These are phyloP conservation scores for Porites australiensis DNA, from an alignment of 64 coral and sea anemone genomes.

Conservation along the genomic window DNA sequence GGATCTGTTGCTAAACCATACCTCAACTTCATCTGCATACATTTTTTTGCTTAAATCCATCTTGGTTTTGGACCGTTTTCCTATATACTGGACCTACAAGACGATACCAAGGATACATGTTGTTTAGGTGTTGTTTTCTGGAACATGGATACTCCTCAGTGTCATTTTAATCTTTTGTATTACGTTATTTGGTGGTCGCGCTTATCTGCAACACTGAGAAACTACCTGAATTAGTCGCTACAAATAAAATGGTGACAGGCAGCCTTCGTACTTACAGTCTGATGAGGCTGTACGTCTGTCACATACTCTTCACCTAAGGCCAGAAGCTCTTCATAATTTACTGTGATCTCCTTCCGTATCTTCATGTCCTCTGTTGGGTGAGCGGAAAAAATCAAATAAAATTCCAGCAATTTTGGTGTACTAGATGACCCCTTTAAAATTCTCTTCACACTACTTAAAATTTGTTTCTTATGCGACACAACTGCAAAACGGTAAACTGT, in stretches of 20 bases:
- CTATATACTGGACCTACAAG: conserved; percentile 72
- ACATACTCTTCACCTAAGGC: conserved; percentile 46
- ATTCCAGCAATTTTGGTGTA: no score
- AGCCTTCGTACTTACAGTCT: conserved; percentile 36
- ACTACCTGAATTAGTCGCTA: background rate
- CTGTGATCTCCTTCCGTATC: conserved; percentile 68
- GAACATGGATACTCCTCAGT: no score
- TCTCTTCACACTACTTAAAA: no score
- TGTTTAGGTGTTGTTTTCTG: no score
- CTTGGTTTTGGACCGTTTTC: conserved; percentile 85
- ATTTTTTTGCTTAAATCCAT: conserved; percentile 93
- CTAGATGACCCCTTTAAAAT: no score
- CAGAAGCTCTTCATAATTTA: conserved; percentile 81
- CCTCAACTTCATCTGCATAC: conserved; percentile 83
- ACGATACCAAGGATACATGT: no score
- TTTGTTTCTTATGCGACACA: no score
- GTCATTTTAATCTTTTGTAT: no score
- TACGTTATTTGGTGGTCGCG: no score
- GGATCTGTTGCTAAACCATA: background rate
- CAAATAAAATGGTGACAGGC: background rate
- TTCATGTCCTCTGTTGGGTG: conserved; percentile 62
- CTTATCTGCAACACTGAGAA: no score
- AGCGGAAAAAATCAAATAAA: background rate
- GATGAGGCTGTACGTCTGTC: conserved; percentile 44
- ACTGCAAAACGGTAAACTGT: no score